phyloP scores from a whole-genome alignment of 2,888 invertebrate species.

The Lepetodrilus schrolli region DNA sequence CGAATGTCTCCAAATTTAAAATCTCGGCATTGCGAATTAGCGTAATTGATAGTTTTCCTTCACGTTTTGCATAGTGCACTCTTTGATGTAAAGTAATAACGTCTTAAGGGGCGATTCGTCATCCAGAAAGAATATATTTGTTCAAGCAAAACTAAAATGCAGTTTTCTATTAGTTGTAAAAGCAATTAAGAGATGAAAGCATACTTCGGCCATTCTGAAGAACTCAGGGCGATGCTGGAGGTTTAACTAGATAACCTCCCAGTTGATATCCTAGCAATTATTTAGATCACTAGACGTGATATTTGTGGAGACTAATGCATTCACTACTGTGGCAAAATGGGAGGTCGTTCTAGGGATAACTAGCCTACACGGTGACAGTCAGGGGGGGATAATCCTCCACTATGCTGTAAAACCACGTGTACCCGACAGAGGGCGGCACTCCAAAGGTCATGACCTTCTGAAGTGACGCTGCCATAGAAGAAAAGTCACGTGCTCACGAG shows the following conservation, averaged over 20 bases:
- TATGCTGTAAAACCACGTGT: not conserved
- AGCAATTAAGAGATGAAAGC: conserved; percentile 26
- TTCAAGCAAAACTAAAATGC: conserved; percentile 22
- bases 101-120: conserved; percentile 20
- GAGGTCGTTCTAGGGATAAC: not conserved
- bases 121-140: conserved; percentile 24
- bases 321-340: not conserved
- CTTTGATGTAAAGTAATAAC: conserved; percentile 9
- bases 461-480: conserved; percentile 8
- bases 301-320: not conserved
- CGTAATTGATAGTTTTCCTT: conserved; percentile 17
- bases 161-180: not conserved
- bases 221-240: not conserved
- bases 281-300: conserved; percentile 12
- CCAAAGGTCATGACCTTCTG: not conserved
- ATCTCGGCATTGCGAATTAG: not conserved
- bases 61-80: conserved; percentile 9
- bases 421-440: not conserved
- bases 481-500: not conserved
- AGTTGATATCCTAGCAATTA: conserved; percentile 13
- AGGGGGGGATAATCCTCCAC: conserved; percentile 7
- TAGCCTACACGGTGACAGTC: not conserved
- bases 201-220: not conserved
- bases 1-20: not conserved
- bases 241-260: conserved; percentile 7